Conservation (phyloP, 1,140 invertebrate genomes). For the Anadara kagoshimensis region DNA sequence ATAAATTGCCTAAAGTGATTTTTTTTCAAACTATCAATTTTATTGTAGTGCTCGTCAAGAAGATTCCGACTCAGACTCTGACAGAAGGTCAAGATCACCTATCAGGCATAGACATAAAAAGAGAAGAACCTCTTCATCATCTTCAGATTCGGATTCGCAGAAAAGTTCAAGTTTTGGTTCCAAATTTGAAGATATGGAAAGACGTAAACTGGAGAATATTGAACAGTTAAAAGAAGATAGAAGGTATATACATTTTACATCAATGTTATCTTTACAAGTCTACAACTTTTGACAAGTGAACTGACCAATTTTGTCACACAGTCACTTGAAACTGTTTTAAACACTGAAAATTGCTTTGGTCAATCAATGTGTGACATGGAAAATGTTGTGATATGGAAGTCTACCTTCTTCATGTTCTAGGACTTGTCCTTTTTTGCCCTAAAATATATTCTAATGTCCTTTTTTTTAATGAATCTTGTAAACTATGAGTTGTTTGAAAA, state of each 20-base stretch:
- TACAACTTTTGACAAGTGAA: not conserved
- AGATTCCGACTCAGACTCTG: conserved; percentile 21
- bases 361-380: not conserved
- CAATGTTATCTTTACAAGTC: not conserved
- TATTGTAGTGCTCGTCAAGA: not conserved
- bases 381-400: not conserved
- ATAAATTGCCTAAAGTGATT: too few relatives aligned
- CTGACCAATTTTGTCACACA: not conserved
- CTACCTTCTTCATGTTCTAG: not conserved
- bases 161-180: conserved; percentile 4
- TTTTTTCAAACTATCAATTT: too few relatives aligned
- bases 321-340: not conserved
- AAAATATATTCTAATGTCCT: too few relatives aligned
- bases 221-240: conserved; percentile 80
- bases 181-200: conserved; percentile 19
- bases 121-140: conserved; percentile 20
- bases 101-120: conserved; percentile 3
- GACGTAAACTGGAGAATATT: conserved; percentile 77
- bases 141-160: not conserved
- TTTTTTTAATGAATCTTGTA: too few relatives aligned
- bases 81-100: conserved; percentile 34
- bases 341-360: not conserved
- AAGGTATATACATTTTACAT: conserved; percentile 75
- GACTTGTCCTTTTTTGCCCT: not conserved
- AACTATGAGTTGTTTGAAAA: too few relatives aligned